Conservation (phyloP, 2,113 vertebrate genomes). For the zebrafish (Danio rerio) region GRCz12tu NC_133181.1:35719501-35720000, state of each 20-base stretch:
- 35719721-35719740: constrained; percentile 7
- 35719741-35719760: background rate
- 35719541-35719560: too few relatives aligned
- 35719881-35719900: background rate
- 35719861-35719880: background rate
- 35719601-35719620: too few relatives aligned
- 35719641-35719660: background rate
- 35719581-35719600: too few relatives aligned
- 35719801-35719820: constrained; percentile 31
- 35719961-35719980: background rate
- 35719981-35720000: background rate
- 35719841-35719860: background rate
- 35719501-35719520: too few relatives aligned
- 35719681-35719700: background rate
- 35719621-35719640: too few relatives aligned
- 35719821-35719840: constrained; percentile 7
- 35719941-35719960: background rate
- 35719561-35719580: too few relatives aligned
- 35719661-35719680: background rate
- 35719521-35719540: too few relatives aligned
- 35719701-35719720: background rate
- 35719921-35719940: background rate
- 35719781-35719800: constrained; percentile 20
- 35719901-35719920: constrained; percentile 21
- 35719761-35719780: constrained; percentile 11